Evolutionary conservation across 2,797 vertebrate genomes (phyloP).

Genomic region (Phylloscopus collybita): DNA sequence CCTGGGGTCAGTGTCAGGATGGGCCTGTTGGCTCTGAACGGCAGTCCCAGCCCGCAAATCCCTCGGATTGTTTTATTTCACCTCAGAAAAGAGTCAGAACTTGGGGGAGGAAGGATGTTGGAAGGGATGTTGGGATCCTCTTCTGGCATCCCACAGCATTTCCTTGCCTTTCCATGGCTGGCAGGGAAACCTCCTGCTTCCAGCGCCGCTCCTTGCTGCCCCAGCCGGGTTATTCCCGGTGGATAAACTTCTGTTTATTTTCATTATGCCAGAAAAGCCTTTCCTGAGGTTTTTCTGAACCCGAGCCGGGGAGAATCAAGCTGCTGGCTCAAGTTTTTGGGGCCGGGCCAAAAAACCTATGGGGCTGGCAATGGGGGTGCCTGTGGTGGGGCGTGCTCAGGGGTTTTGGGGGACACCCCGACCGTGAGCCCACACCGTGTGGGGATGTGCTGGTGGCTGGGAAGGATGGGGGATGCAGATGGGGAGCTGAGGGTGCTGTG

Average conservation of each 20-base stretch:
- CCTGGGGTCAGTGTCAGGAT: background rate
- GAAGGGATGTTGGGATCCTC: background rate
- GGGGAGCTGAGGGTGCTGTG: background rate
- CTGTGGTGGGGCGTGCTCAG: fast-evolving
- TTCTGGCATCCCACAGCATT: fast-evolving
- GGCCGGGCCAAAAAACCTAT: background rate
- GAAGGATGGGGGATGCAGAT: fast-evolving
- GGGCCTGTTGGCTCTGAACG: background rate
- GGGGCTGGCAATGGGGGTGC: background rate
- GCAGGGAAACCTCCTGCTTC: fast-evolving
- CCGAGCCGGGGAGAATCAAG: fast-evolving
- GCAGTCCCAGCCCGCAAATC: background rate
- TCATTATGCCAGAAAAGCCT: background rate
- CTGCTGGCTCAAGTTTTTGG: background rate
- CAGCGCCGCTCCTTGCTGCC: fast-evolving
- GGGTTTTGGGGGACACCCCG: background rate
- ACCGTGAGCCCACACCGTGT: no score
- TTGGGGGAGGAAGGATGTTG: no score
- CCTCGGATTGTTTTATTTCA: background rate
- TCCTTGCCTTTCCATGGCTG: background rate
- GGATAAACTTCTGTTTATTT: background rate
- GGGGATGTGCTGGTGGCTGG: fast-evolving
- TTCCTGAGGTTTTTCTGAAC: background rate
- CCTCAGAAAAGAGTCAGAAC: background rate
- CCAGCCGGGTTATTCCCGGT: background rate